A percentile compares a stretch with the other conserved stretches of the same genome.
Evolutionary conservation across 2,113 vertebrate genomes (phyloP).

Genomic region (Passer domesticus): DNA sequence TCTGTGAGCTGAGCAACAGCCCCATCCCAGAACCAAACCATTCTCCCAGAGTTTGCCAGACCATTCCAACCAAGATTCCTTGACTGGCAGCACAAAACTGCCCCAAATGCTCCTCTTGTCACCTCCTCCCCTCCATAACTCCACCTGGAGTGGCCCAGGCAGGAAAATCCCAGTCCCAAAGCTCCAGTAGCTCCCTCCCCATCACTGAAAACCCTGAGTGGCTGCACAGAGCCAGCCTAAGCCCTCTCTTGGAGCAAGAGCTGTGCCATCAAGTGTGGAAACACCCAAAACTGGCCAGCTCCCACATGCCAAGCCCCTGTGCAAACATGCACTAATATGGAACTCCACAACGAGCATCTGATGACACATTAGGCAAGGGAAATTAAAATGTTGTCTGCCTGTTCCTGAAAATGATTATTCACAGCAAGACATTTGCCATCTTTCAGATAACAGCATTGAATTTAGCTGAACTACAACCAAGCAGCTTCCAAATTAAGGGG

Average conservation of each 20-base stretch:
- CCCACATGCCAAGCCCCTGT: neutral
- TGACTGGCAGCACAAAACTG: neutral
- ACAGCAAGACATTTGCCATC: neutral
- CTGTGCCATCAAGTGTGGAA: neutral
- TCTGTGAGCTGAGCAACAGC: neutral
- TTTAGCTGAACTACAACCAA: neutral
- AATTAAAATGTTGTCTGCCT: neutral
- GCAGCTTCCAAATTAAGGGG: neutral
- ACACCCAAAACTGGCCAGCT: neutral
- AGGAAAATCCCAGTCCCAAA: neutral
- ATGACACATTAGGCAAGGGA: neutral
- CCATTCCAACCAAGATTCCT: neutral
- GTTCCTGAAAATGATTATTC: neutral
- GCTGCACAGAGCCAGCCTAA: neutral
- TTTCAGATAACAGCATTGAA: neutral
- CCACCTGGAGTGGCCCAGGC: neutral
- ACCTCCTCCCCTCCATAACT: rapidly evolving
- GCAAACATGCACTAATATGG: neutral
- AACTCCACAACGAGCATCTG: neutral
- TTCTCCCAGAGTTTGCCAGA: rapidly evolving
- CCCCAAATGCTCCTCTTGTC: neutral
- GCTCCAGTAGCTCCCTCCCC: neutral
- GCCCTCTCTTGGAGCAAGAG: neutral
- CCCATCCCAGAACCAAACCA: neutral
- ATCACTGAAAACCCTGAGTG: neutral